Evolutionary conservation across 2,888 invertebrate genomes (phyloP).

Genomic region (Mystacides longicornis): DNA sequence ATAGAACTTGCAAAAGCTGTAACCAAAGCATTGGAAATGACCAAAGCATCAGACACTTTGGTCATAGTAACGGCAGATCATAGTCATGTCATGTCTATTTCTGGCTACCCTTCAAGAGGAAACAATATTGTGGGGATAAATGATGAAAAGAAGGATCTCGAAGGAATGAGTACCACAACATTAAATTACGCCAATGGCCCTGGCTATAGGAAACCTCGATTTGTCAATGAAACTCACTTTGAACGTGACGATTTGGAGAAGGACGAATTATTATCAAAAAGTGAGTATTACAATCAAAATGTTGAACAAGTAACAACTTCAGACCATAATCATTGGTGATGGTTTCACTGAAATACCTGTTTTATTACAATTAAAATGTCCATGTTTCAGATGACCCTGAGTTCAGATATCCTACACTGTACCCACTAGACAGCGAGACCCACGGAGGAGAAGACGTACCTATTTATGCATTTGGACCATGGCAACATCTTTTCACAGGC

Average conservation of each 20-base stretch:
- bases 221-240: not conserved
- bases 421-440: slow-evolving; percentile 55
- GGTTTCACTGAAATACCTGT: too few relatives aligned
- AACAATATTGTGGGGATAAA: slow-evolving; percentile 47
- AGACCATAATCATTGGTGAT: too few relatives aligned
- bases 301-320: too few relatives aligned
- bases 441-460: slow-evolving; percentile 76
- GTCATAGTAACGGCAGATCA: slow-evolving; percentile 57
- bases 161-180: slow-evolving; percentile 51
- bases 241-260: slow-evolving; percentile 1
- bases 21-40: slow-evolving; percentile 43
- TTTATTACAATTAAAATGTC: too few relatives aligned
- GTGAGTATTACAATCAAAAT: too few relatives aligned
- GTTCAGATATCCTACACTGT: slow-evolving; percentile 43
- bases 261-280: not conserved
- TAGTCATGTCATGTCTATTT: slow-evolving; percentile 49
- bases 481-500: slow-evolving; percentile 67
- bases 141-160: slow-evolving; percentile 40
- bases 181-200: slow-evolving; percentile 60
- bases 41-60: slow-evolving; percentile 48
- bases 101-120: slow-evolving; percentile 51
- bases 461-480: slow-evolving; percentile 64
- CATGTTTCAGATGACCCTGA: slow-evolving; percentile 21
- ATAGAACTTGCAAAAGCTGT: slow-evolving; percentile 42
- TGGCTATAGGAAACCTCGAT: slow-evolving; percentile 37